Percentiles rank a stretch among this genome's conserved stretches.
Evolutionary conservation across 2,797 vertebrate genomes (phyloP).

Genomic region (Periparus ater): DNA sequence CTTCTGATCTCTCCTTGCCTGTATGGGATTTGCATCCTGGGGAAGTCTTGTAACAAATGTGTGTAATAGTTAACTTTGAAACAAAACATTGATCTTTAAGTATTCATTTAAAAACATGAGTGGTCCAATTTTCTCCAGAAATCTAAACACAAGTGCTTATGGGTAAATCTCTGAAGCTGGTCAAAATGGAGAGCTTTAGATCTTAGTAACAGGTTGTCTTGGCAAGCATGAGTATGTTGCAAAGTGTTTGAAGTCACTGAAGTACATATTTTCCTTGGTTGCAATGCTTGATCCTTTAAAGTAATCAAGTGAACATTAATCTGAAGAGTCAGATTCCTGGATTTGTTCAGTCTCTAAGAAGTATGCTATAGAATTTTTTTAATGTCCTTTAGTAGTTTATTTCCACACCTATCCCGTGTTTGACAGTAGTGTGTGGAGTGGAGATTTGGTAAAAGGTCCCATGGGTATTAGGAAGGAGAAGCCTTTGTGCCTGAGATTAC

Average conservation of each 20-base stretch:
- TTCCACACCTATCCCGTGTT: background rate
- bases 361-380: background rate
- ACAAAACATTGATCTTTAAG: background rate
- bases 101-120: background rate
- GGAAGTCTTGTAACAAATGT: background rate
- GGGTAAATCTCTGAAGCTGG: background rate
- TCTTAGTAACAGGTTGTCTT: background rate
- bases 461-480: background rate
- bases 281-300: background rate
- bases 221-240: background rate
- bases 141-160: background rate
- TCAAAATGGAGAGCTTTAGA: background rate
- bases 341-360: background rate
- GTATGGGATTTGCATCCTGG: background rate
- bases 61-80: background rate
- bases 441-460: background rate
- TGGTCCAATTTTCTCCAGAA: background rate
- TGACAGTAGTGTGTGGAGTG: background rate
- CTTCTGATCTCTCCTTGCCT: background rate
- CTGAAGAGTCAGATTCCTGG: background rate
- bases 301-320: background rate
- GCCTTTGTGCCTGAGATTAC: background rate
- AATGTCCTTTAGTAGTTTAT: background rate
- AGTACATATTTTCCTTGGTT: background rate
- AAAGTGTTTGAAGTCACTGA: background rate